These are phyloP conservation scores for Morinoia aosen DNA, from an alignment of 2,888 invertebrate species.

Conservation along the genomic window DNA sequence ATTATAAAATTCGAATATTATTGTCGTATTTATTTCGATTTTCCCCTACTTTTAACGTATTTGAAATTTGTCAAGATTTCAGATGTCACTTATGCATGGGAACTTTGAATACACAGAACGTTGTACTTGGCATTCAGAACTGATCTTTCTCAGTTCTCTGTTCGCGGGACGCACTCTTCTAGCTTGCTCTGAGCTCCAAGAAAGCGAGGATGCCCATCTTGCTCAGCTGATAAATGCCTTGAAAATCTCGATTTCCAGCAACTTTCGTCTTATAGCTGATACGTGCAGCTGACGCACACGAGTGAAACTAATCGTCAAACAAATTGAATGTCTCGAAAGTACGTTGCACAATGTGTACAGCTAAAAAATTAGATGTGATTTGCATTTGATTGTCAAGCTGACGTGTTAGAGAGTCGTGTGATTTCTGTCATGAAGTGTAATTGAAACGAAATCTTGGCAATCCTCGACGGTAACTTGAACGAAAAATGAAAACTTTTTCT, in stretches of 20 bases:
- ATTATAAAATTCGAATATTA: neutral
- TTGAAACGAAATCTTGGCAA: neutral
- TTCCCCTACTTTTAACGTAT: neutral
- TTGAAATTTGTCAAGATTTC: neutral
- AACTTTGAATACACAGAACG: neutral
- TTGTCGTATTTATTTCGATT: neutral
- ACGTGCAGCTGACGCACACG: neutral
- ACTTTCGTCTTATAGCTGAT: neutral
- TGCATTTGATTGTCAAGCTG: neutral
- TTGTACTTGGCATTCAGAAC: neutral
- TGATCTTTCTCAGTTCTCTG: neutral
- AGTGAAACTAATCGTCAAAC: neutral
- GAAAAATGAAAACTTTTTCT: neutral
- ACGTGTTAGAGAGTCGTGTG: neutral
- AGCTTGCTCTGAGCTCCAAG: neutral
- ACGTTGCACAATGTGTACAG: neutral
- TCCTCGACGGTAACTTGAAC: neutral
- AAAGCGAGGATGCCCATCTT: neutral
- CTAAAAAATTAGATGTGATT: neutral
- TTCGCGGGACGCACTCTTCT: neutral
- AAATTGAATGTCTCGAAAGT: neutral
- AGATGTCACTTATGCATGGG: neutral
- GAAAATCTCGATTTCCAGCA: too few species aligned
- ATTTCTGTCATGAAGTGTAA: neutral
- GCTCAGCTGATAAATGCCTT: too few species aligned